Conservation (phyloP, 2,113 vertebrate genomes). For the Girardinichthys multiradiatus region DNA sequence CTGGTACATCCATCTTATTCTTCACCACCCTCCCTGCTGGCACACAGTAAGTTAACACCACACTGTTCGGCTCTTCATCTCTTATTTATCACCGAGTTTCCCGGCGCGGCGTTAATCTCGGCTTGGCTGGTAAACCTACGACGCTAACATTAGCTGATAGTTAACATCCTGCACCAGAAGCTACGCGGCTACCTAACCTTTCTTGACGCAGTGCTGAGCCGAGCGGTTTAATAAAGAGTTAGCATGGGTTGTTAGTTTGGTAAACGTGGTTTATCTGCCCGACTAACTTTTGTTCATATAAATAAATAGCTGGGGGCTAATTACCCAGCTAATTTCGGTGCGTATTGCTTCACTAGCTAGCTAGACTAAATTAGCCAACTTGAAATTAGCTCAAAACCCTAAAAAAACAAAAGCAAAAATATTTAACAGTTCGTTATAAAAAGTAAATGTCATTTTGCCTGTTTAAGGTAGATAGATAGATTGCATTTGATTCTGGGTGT, state of each 20-base stretch:
- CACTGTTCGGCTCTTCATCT: not conserved
- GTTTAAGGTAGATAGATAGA: not conserved
- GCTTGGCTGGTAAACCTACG: not conserved
- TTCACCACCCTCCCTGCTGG: not conserved
- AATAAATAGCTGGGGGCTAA: conserved; percentile 14
- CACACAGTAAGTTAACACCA: conserved; percentile 33
- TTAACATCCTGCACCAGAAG: conserved; percentile 47
- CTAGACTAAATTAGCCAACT: not conserved
- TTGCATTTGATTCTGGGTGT: not conserved
- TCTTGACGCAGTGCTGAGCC: conserved; percentile 18
- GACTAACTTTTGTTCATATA: not conserved
- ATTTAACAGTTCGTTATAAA: not conserved
- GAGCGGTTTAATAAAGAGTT: conserved; percentile 1
- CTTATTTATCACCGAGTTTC: not conserved
- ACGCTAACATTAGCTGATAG: conserved; percentile 51
- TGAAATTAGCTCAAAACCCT: not conserved
- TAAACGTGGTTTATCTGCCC: not conserved
- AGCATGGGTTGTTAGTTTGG: not conserved
- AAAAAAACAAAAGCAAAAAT: not conserved
- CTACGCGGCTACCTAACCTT: conserved; percentile 47
- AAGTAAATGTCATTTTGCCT: not conserved
- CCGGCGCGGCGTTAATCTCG: not conserved
- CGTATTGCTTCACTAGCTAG: not conserved
- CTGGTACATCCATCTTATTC: not conserved
- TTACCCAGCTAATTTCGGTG: conserved; percentile 12